phyloP scores from a whole-genome alignment of 2,113 vertebrate genomes.

The Pteropus alecto region DNA sequence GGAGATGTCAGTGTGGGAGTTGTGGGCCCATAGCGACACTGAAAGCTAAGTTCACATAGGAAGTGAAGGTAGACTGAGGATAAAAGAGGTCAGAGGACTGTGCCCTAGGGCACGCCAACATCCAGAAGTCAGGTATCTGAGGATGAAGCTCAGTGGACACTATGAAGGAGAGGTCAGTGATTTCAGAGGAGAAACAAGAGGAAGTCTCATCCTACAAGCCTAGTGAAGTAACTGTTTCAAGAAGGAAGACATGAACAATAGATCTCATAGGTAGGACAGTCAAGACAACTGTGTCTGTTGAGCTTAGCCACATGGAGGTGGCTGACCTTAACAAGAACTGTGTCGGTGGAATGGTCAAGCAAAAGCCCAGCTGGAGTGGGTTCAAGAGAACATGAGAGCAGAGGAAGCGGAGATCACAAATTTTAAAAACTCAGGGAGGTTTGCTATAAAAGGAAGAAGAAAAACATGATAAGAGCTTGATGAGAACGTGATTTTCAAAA shows the following conservation, averaged over 20 bases:
- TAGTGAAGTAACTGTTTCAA: neutral
- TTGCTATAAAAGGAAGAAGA: neutral
- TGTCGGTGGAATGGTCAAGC: neutral
- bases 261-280: neutral
- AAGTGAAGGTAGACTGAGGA: neutral
- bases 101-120: neutral
- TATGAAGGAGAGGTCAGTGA: too few species aligned
- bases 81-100: neutral
- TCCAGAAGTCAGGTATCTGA: neutral
- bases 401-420: neutral
- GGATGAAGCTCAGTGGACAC: neutral
- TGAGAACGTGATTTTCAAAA: neutral
- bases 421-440: neutral
- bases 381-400: neutral
- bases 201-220: neutral
- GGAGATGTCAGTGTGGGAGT: neutral
- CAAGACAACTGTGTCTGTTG: neutral
- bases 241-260: neutral
- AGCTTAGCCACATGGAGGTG: rapidly evolving
- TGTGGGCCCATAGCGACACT: neutral
- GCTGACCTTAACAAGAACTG: neutral
- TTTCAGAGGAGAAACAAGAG: neutral
- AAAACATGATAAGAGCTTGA: neutral
- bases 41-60: neutral
- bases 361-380: neutral